Evolutionary conservation across 53 echinoderm and acorn worm genomes (phyloP), one percentile per base, ranked within the genome.

Genomic region (Luidia sarsii): DNA sequence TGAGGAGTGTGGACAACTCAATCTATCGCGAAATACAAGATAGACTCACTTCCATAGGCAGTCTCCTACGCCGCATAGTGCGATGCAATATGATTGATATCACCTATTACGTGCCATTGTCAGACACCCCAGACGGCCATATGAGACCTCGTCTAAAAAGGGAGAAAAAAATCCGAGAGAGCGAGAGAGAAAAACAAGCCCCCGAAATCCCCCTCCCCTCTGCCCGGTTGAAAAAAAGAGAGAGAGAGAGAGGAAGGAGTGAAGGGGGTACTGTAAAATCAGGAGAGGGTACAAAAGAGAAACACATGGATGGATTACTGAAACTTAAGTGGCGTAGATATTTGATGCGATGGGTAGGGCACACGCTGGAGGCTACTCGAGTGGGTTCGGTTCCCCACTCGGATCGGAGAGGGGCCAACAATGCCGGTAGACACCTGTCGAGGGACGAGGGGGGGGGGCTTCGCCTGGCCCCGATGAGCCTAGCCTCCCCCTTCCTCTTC

Each of bases 291-390:
- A 57, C n/a, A n/a, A n/a, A 41, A 41, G 11, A 41, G 39, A 71
- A 77, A 77, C 61, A 20, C 59, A 59, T 24, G 72, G 77, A 61
- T 43, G 38, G 45, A 61, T 59, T 61, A 19, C 60, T 28, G 30
- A 24, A 22, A 46, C 61, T 77, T 61, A 28, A 77, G 77, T 46
- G 32, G 33, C 28, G 32, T 59, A 77, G 77, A 77, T 48, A 77
- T 77, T 77, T 77, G 77, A 77, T 77, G 77, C 77, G 59, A 59
- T 39, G 27, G 77, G 37, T 59, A 77, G 77, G 77, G 60, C 46
- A 75, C 43, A 59, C 38, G 77, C 61, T 77, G n/a, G 43, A 77
- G 77, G 77, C 60, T 43, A 41, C 41, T 6, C n/a, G n/a, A 55
- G 57, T 59, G 77, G 77, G 77, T 77, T 77, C 60, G 46, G 61